These are phyloP conservation scores for Vulpes vulpes DNA, from an alignment of 2,113 vertebrate genomes.

Conservation along the genomic window DNA sequence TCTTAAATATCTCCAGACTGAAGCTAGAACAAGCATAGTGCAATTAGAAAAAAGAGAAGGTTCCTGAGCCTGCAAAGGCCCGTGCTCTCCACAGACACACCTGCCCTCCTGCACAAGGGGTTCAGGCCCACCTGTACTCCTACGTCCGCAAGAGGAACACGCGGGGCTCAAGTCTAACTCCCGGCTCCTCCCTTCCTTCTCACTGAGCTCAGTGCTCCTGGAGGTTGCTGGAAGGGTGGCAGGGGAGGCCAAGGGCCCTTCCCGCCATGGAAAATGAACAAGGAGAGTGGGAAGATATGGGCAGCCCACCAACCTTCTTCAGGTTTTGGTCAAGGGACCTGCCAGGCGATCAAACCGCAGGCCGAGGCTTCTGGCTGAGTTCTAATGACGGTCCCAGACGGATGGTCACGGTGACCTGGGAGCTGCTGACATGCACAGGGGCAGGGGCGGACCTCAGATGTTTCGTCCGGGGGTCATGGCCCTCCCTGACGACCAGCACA, in stretches of 20 bases:
- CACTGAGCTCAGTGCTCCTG: neutral
- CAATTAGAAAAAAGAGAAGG: neutral
- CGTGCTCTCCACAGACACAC: neutral
- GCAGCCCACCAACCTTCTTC: neutral
- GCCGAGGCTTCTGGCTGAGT: neutral
- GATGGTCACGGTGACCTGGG: neutral
- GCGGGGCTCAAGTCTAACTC: neutral
- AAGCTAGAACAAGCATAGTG: slow-evolving; percentile 51
- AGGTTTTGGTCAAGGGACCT: neutral
- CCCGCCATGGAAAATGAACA: neutral
- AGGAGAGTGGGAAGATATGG: neutral
- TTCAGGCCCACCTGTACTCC: accelerated
- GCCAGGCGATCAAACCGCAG: neutral
- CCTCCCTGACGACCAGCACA: neutral
- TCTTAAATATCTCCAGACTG: neutral
- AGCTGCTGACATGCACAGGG: neutral
- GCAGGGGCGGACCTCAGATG: neutral
- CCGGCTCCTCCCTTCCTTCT: neutral
- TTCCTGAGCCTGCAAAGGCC: neutral
- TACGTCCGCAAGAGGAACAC: neutral
- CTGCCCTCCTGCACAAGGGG: neutral
- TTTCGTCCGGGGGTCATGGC: accelerated
- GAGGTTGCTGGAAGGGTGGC: neutral
- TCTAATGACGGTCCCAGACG: neutral
- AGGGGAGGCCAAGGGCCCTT: neutral